These are phyloP conservation scores for Drosophila affinis DNA, from an alignment of 2,888 invertebrate species.

Conservation along the genomic window DNA sequence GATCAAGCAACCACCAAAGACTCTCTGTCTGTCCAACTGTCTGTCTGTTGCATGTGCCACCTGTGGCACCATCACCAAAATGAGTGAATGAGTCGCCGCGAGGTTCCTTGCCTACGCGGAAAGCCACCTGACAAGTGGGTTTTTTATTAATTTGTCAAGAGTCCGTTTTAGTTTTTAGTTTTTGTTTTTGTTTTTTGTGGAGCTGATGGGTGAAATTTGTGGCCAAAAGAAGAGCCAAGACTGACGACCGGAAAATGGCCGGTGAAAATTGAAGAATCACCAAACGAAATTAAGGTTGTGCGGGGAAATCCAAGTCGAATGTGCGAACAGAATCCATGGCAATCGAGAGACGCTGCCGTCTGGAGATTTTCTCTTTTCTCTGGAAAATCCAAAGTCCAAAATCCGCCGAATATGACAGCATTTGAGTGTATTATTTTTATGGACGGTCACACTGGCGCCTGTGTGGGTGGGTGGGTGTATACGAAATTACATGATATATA, in stretches of 20 bases:
- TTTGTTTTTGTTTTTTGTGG: conserved; percentile 30
- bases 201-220: conserved; percentile 74
- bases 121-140: conserved; percentile 62
- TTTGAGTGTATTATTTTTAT: conserved; percentile 4
- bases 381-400: not conserved
- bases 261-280: conserved; percentile 33
- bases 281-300: conserved; percentile 12
- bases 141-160: conserved; percentile 75
- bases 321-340: conserved; percentile 24
- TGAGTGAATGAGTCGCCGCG: conserved; percentile 24
- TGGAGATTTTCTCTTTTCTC: conserved; percentile 13
- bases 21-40: not conserved
- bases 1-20: conserved; percentile 23
- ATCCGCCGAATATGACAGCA: conserved; percentile 1
- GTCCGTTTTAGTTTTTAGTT: conserved; percentile 43
- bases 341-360: not conserved
- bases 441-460: conserved; percentile 29
- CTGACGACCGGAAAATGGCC: conserved; percentile 1
- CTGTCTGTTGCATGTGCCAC: not conserved
- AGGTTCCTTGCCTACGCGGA: conserved; percentile 25
- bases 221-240: conserved; percentile 12
- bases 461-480: conserved; percentile 24
- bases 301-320: conserved; percentile 41
- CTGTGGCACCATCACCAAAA: conserved; percentile 17
- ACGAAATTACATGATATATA: conserved; percentile 68